Evolutionary conservation across 2,888 invertebrate genomes (phyloP).

Genomic region (Cremastinae sp.): DNA sequence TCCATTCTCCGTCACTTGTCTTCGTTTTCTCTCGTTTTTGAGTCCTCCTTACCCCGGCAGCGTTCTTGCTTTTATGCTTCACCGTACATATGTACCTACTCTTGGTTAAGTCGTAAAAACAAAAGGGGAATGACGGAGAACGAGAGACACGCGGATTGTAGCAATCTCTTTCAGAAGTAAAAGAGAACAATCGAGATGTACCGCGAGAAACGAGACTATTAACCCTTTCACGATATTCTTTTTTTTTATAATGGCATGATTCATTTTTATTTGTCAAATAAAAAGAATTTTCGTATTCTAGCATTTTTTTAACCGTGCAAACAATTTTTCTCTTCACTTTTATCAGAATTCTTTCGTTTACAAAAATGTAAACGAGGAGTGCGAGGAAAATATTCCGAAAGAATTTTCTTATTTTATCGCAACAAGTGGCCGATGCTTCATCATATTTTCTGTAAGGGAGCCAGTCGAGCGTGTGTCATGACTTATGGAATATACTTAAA

Average conservation of each 20-base stretch:
- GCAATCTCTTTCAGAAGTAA: slow-evolving; percentile 11
- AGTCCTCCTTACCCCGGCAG: neutral
- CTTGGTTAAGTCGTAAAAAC: slow-evolving; percentile 14
- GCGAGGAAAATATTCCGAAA: too few species aligned
- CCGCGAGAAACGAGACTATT: slow-evolving; percentile 1
- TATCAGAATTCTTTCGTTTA: too few species aligned
- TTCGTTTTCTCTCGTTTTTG: slow-evolving; percentile 4
- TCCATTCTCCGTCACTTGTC: neutral
- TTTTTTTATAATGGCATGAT: neutral
- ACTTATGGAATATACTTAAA: slow-evolving; percentile 4
- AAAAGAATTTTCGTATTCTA: neutral
- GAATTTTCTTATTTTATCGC: slow-evolving; percentile 17
- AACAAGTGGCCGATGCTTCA: slow-evolving; percentile 29
- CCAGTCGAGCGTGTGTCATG: neutral
- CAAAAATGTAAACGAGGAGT: too few species aligned
- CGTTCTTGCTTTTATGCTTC: neutral
- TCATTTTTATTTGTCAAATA: too few species aligned
- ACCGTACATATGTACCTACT: neutral
- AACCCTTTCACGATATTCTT: slow-evolving; percentile 8
- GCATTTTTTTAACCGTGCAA: neutral
- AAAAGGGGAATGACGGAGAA: neutral
- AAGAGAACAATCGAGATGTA: slow-evolving; percentile 21
- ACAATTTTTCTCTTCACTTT: too few species aligned
- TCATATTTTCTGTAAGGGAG: slow-evolving; percentile 25
- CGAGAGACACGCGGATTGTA: neutral